phyloP scores from a whole-genome alignment of 2,113 vertebrate species.

The Cnemophilus loriae region DNA sequence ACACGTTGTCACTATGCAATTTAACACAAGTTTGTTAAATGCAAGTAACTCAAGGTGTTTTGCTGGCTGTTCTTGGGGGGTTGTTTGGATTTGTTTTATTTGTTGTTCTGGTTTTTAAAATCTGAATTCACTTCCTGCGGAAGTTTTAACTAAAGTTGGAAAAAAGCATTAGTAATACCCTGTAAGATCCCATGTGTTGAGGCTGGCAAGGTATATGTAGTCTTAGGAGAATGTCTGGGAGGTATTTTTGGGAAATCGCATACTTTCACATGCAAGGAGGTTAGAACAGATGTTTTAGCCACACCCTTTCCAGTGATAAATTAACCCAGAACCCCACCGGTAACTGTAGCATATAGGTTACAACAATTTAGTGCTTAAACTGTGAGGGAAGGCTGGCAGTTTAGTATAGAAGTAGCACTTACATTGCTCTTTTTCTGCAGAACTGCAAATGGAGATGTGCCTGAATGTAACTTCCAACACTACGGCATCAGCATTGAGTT shows the following conservation, averaged over 20 bases:
- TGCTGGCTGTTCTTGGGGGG: not conserved
- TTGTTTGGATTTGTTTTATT: not conserved
- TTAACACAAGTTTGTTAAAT: constrained; percentile 40
- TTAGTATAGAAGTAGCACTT: constrained; percentile 13
- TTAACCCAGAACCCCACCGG: not conserved
- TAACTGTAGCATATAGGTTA: not conserved
- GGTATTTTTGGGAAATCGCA: not conserved
- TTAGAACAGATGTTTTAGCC: not conserved
- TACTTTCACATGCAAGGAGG: not conserved
- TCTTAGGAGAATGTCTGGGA: not conserved
- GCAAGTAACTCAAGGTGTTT: not conserved
- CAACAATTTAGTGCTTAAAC: constrained; percentile 18
- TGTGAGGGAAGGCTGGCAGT: constrained; percentile 38
- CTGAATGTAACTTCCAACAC: constrained; percentile 48
- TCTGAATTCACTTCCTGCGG: constrained; percentile 25
- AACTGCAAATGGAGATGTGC: constrained; percentile 12
- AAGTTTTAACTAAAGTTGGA: constrained; percentile 19
- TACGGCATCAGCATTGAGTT: constrained; percentile 50
- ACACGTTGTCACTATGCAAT: constrained; percentile 64
- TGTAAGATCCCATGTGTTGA: not conserved
- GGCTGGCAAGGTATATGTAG: constrained; percentile 16
- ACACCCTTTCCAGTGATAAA: constrained; percentile 7
- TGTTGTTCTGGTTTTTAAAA: not conserved
- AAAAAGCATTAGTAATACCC: constrained; percentile 3
- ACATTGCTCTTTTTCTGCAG: constrained; percentile 1